Conservation (phyloP, 1,140 invertebrate species). For the Leucophenga varia region DNA sequence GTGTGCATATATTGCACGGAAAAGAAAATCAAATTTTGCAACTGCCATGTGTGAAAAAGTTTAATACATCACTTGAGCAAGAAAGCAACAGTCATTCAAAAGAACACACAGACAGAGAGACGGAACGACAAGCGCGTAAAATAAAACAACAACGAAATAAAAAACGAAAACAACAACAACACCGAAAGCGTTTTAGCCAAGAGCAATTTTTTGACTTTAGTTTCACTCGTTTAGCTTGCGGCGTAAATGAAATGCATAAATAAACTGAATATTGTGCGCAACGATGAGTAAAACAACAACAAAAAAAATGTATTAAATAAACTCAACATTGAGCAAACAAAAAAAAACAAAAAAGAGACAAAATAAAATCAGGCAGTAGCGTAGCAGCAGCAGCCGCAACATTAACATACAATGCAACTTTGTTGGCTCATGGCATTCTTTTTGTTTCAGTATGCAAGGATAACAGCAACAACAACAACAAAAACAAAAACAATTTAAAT, state of each 20-base stretch:
- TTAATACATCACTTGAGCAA: slow-evolving; percentile 53
- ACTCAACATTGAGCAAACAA: slow-evolving; percentile 6
- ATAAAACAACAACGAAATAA: too few species aligned
- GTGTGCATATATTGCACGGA: too few species aligned
- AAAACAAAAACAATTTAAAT: slow-evolving; percentile 48
- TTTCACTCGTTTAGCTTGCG: too few species aligned
- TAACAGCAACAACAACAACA: slow-evolving; percentile 31
- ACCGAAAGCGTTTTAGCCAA: too few species aligned
- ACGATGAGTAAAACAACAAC: too few species aligned
- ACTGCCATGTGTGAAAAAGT: slow-evolving; percentile 51
- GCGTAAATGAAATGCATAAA: slow-evolving; percentile 42
- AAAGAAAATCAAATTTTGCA: slow-evolving; percentile 46
- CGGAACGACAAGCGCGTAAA: too few species aligned
- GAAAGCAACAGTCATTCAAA: too few species aligned
- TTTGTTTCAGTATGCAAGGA: slow-evolving; percentile 2
- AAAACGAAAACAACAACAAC: too few species aligned
- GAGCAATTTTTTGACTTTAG: too few species aligned
- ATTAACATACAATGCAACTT: slow-evolving; percentile 44
- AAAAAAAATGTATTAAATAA: too few species aligned
- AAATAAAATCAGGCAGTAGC: too few species aligned
- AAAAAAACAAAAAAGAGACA: too few species aligned
- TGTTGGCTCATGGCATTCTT: neutral
- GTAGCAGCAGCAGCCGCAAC: slow-evolving; percentile 29
- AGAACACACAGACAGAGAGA: slow-evolving; percentile 9
- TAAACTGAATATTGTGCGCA: slow-evolving; percentile 36